phyloP scores from a whole-genome alignment of 2,113 vertebrate species.

The Pogonocichla stellata region DNA sequence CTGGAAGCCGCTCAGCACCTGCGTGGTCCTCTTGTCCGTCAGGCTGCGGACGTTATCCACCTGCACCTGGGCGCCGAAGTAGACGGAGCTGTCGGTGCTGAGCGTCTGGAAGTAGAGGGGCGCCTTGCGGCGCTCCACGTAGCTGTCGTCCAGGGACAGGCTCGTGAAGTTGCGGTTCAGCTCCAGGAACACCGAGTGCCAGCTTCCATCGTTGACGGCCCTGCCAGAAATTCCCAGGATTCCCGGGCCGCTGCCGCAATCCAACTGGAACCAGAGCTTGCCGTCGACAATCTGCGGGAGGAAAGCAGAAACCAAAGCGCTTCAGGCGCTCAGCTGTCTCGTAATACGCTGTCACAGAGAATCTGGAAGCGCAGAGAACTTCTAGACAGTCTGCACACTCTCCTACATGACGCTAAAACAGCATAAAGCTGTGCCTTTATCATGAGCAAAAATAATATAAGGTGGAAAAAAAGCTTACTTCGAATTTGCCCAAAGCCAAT shows the following conservation, averaged over 20 bases:
- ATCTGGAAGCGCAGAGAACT: not conserved
- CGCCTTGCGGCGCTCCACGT: slow-evolving; percentile 86
- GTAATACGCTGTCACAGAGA: rapidly evolving
- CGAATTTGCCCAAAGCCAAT: not conserved
- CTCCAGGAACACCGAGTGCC: slow-evolving; percentile 93
- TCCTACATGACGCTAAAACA: not conserved
- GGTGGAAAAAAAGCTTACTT: not conserved
- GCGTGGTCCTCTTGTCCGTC: slow-evolving; percentile 80
- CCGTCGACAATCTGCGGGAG: slow-evolving; percentile 86
- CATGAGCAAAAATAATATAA: not conserved
- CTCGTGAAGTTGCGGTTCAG: slow-evolving; percentile 92
- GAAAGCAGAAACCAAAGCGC: not conserved
- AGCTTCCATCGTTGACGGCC: slow-evolving; percentile 89
- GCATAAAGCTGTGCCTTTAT: not conserved
- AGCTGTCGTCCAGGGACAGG: slow-evolving; percentile 91
- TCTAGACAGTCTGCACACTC: not conserved
- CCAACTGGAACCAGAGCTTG: slow-evolving; percentile 93
- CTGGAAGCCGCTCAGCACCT: slow-evolving; percentile 89
- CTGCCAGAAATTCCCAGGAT: slow-evolving; percentile 90
- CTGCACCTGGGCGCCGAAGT: slow-evolving; percentile 93
- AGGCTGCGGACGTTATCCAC: slow-evolving; percentile 82
- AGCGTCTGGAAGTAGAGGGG: slow-evolving; percentile 80
- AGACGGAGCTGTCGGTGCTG: slow-evolving; percentile 83
- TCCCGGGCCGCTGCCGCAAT: slow-evolving; percentile 82
- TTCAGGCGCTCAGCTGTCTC: not conserved